Base-by-base conservation (phyloP, 2,888 invertebrate genomes). In the Panzeria rudis region DNA sequence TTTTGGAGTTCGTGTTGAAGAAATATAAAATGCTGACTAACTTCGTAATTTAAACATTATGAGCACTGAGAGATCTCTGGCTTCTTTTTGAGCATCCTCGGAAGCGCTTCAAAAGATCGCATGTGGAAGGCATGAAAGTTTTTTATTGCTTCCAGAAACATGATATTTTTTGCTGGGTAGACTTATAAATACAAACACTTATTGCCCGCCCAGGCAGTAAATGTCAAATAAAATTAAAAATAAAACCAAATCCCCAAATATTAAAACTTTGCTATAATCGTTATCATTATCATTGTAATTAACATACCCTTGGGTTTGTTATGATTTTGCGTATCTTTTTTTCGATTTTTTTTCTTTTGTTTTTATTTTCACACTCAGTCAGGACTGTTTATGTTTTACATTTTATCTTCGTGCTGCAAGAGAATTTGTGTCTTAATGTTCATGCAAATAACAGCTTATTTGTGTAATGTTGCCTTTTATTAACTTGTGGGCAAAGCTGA, bases 401-500 rank as follows among this genome's bases (percentile, higher is more conserved):
- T 52, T 20, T 23, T 52, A 52, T 52, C 52, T 52, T 23, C 11
- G 8, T 52, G 11, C 23, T 23, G 11, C 3, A 23, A 11, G 23
- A 7, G 23, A 11, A 52, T 52, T 13, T 52, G 23, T 20, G 13
- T 52, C 13, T 52, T 23, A 23, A 52, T 52, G 23, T 52, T 23
- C 23, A 23, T 23, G 52, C 3, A 5, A 23, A 52, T 20, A 52
- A 23, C 23, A 23, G 13, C 9, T 52, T 52, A 52, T 13, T 23
- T 52, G 11, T 52, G 20, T 52, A 23, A 52, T 52, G 52, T 23
- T 23, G 52, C 23, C 52, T 17, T 47, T 52, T 52, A 23, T 52
- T 23, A 52, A 52, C 23, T 52, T 52, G 23, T 52, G 23, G 23
- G 17, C 23, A 23, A 13, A 13, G 9, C 23, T 52, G 23, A 20